These are phyloP conservation scores for Catostylus mosaicus DNA, from an alignment of 30 jellyfish, hydroid and myxozoan genomes.

Conservation along the genomic window DNA sequence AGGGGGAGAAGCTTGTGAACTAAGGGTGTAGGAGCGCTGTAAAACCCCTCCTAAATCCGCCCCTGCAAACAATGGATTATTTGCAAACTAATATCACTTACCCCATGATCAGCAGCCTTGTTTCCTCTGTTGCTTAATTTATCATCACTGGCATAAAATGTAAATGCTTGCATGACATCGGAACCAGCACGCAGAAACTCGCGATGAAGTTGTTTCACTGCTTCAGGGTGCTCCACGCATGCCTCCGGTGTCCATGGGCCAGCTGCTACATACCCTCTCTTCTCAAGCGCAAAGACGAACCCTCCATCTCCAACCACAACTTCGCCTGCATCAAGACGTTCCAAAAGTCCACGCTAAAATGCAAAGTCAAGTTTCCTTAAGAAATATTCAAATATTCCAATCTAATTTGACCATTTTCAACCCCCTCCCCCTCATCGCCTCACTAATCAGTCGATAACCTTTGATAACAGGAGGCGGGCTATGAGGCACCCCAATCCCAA, in stretches of 20 bases:
- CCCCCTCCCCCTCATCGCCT: too few species aligned
- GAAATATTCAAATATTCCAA: too few species aligned
- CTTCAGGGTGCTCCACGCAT: constrained; percentile 89
- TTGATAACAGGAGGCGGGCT: too few species aligned
- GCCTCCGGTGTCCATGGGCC: constrained; percentile 99
- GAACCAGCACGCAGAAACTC: constrained; percentile 98
- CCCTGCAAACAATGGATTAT: neutral
- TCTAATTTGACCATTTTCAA: too few species aligned
- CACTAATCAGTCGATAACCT: too few species aligned
- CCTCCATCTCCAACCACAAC: constrained; percentile 98
- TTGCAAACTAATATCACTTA: constrained; percentile 21
- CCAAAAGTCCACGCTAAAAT: constrained; percentile 83
- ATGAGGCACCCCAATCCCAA: too few species aligned
- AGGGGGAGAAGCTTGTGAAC: too few species aligned
- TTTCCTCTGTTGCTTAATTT: constrained; percentile 91
- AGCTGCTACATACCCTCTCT: constrained; percentile 94
- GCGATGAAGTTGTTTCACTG: constrained; percentile 90
- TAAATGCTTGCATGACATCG: constrained; percentile 95
- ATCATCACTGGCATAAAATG: constrained; percentile 96
- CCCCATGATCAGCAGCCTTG: constrained; percentile 81
- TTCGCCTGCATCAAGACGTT: constrained; percentile 94
- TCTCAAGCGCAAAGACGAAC: constrained; percentile 87
- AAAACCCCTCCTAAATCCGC: too few species aligned
- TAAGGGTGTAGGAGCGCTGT: too few species aligned
- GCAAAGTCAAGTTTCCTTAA: neutral